phyloP scores from a whole-genome alignment of 2,888 invertebrate genomes.

The Athripsodes cinereus region DNA sequence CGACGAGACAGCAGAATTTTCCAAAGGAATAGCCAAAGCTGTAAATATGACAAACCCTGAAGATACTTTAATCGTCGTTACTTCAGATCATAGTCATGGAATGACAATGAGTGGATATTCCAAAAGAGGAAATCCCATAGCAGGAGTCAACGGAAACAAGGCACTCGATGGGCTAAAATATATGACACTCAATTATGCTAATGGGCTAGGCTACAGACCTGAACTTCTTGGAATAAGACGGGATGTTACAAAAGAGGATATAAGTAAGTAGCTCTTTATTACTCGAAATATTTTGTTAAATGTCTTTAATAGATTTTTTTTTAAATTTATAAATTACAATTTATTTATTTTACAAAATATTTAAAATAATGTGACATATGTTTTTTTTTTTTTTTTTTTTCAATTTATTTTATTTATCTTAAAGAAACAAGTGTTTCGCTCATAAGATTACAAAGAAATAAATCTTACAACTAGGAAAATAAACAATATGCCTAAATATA shows the following conservation, averaged over 20 bases:
- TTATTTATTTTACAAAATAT: no score
- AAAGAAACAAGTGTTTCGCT: no score
- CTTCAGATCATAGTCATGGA: conserved; percentile 75
- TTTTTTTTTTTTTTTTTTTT: no score
- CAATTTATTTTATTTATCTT: no score
- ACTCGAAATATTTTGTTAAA: no score
- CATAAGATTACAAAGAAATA: no score
- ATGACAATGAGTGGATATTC: conserved; percentile 71
- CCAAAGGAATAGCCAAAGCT: conserved; percentile 63
- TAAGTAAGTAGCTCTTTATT: conserved; percentile 4
- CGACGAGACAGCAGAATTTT: conserved; percentile 73
- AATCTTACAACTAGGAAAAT: no score
- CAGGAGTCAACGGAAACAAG: conserved; percentile 42
- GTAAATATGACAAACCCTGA: conserved; percentile 51
- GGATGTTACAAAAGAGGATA: conserved; percentile 46
- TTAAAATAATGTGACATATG: no score
- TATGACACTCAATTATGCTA: conserved; percentile 62
- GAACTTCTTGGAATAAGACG: conserved; percentile 45
- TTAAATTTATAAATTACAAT: no score
- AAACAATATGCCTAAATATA: no score
- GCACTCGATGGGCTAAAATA: conserved; percentile 52
- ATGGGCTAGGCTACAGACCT: conserved; percentile 54
- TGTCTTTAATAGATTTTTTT: no score
- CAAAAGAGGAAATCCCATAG: conserved; percentile 48
- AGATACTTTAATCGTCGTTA: conserved; percentile 76